Evolutionary conservation across 2,888 invertebrate species (phyloP), one percentile per base, ranked within the genome.

Genomic region (Polydrusus pterygomalis): DNA sequence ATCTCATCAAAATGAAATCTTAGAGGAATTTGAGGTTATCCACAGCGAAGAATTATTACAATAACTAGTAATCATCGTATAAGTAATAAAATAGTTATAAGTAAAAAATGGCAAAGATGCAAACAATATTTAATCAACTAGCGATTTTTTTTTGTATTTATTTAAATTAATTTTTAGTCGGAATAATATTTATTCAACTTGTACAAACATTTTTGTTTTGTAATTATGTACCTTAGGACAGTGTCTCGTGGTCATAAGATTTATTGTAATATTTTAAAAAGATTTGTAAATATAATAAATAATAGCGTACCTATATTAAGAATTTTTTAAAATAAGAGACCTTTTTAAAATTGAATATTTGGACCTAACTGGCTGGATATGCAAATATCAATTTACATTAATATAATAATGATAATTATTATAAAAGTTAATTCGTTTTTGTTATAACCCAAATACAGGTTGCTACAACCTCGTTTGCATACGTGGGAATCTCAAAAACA

Each of bases 11-110:
- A 71, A 67, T 54, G 71, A 75, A 51, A 43, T 75, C 3, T 54
- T 75, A 60, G 70, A 75, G 49, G 75, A 71, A 75, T 75, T 65
- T 56, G 71, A 75, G n/a, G 65, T 75, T 17, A 70, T 75, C 13
- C 75, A 75, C 30, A 70, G 58, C 8, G 75, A 67, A 34, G 68
- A 75, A 58, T 49, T 67, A 17, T 54, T 60, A 51, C 63, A 71
- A 45, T 72, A 63, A 60, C 17, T 70, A 34, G 7, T 9, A 34
- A 49, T 34, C 13, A 15, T 25, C 49, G 7, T 17, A 34, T 49
- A 43, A 30, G 49, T 34, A 49, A 49, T 47, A 64, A 13, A 64
- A 34, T 64, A 65, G 63, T 13, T 17, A 45, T 63, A 20, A 13
- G 43, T 47, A 11, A 34, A 30, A 38, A 54, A 63, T 25, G 34